Base-by-base conservation (phyloP, 2,888 invertebrate species). In the Drosophila borborema region DNA sequence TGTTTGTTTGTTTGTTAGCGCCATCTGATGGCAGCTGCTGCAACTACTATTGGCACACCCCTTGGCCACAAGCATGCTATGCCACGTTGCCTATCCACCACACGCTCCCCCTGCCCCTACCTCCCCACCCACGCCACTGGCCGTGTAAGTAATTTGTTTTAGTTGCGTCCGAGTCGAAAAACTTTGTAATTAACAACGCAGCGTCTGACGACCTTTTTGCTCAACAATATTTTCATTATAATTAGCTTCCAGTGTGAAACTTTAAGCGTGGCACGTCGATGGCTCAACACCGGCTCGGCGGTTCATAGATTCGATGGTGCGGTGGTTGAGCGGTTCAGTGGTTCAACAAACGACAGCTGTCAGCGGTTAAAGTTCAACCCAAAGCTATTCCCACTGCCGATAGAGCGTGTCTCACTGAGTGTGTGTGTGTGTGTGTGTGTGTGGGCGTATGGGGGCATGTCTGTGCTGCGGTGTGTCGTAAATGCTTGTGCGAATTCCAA, bases 121-220 rank as follows among this genome's bases (percentile, higher is more conserved):
- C 20, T 0, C 23, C n/a, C 36, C 20, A 0, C 23, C 28, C 16
- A 6, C 14, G 5, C 38, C n/a, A 7, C 23, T 28, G n/a, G n/a
- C 28, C 38, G 34, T 66, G 54, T 74, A 64, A 77, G 77, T 73
- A 83, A 82, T 84, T 84, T 82, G 76, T 72, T 86, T 74, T 76
- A 84, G 81, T 82, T 82, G 82, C 82, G 80, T 80, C 77, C 85
- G 70, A 83, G 80, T 77, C 72, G 43, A 55, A 86, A 80, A 77
- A 85, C 84, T 85, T 85, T 86, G 77, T 84, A 86, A 86, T 86
- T 82, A 85, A 86, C 82, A 86, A 74, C 74, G 64, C 69, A 61
- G 63, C 74, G 69, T 62, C 68, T 51, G 75, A 51, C 74, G 76
- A 79, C 79, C 79, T 79, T 54, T 51, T 78, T 73, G 65, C 54